A percentile compares a stretch with the other conserved stretches of the same genome.
Evolutionary conservation across 2,797 vertebrate genomes (phyloP).

Genomic region (Pseudochirops cupreus): DNA sequence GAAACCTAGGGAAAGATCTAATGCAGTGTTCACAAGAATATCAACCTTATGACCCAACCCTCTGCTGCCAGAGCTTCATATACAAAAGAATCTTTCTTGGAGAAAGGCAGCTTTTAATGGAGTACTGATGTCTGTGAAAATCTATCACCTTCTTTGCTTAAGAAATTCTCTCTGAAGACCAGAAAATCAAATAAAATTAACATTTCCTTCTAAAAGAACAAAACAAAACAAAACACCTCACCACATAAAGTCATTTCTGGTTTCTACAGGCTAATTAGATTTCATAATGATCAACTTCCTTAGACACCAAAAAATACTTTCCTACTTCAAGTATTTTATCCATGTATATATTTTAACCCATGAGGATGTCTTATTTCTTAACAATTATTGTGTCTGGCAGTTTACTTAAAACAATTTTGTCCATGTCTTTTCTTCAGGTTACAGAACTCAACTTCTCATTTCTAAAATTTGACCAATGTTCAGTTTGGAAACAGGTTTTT

Average conservation of each 20-base stretch:
- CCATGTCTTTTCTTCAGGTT: constrained; percentile 19
- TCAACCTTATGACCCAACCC: neutral
- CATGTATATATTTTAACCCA: constrained; percentile 69
- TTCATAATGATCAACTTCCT: constrained; percentile 48
- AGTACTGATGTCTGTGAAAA: constrained; percentile 56
- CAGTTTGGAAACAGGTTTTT: neutral
- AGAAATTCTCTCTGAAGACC: constrained; percentile 56
- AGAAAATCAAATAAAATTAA: constrained; percentile 60
- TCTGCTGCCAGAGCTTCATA: constrained; percentile 16
- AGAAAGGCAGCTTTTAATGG: constrained; percentile 19
- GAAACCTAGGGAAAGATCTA: constrained; percentile 51
- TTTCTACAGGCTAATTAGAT: constrained; percentile 58
- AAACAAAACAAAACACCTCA: neutral
- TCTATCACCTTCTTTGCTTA: constrained; percentile 47
- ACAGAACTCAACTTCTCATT: neutral
- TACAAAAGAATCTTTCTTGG: constrained; percentile 28
- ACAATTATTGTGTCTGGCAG: constrained; percentile 45
- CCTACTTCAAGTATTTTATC: constrained; percentile 62
- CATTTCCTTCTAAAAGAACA: constrained; percentile 5
- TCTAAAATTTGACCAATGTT: neutral
- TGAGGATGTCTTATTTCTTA: constrained; percentile 45
- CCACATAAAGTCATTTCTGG: constrained; percentile 44
- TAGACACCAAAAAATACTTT: constrained; percentile 41
- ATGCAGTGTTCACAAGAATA: neutral
- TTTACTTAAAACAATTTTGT: constrained; percentile 43